Base-by-base conservation (phyloP, 2,113 vertebrate genomes). In the Cottus gobio region DNA sequence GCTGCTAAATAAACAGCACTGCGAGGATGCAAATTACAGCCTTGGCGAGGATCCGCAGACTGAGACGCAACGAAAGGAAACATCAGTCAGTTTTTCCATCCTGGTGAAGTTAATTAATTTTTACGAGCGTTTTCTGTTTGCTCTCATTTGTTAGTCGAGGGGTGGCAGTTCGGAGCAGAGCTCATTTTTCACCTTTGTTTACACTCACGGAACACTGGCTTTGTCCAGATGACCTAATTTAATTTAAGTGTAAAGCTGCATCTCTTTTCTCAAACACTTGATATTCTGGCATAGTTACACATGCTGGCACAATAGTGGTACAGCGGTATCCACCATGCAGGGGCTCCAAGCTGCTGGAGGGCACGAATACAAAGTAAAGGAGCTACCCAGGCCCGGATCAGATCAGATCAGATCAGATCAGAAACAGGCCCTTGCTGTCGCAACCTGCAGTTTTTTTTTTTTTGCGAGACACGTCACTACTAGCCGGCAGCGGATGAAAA, bases 41-140 rank as follows among this genome's bases (percentile, higher is more conserved):
- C 31, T 54, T 91, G 92, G 83, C 82, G 2, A 56, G 16, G 68
- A 48, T 80, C 57, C 34, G 8, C 44, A 80, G 80, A 63, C 56
- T 18, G 30, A 80, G 87, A 79, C 26, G 77, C 83, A 87, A 83
- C 20, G 56, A 85, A 85, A 80, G 20, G 7, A 77, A 74, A 71
- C 80, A 75, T 71, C 84, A 74, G 79, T 90, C 90, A 89, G 79
- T 80, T 92, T 94, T 94, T 92, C 87, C 89, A 74, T 54, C 44
- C 77, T 79, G 20, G 65, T 66, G 80, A 87, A 86, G 81, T 89
- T 82, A 34, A 92, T 93, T 78, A 36, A 84, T 90, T 92, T 92
- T 93, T 91, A 91, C 34, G 52, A 86, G 80, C 7, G 9, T 74
- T 63, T 90, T 84, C 75, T 87, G 73, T 85, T 89, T 79, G 80